These are phyloP conservation scores for Mechanitis messenoides DNA, from an alignment of 2,888 invertebrate genomes.

Conservation along the genomic window DNA sequence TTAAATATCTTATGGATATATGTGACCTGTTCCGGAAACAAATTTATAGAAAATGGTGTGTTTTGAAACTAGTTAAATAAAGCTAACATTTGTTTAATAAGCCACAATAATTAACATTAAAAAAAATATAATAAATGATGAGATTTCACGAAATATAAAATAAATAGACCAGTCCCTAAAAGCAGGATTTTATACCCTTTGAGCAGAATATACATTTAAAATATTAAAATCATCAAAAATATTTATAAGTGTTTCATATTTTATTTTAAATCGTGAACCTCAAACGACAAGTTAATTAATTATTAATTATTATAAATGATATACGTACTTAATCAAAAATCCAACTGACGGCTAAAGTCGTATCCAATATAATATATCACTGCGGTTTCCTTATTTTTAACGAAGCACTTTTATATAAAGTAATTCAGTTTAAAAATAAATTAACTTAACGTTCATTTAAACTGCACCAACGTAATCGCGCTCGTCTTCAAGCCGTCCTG, in stretches of 20 bases:
- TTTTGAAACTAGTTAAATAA: no score
- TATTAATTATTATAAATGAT: constrained; percentile 14
- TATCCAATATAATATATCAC: constrained; percentile 48
- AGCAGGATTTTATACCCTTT: no score
- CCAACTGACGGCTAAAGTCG: constrained; percentile 41
- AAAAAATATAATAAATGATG: no score
- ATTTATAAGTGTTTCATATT: no score
- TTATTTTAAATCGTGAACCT: no score
- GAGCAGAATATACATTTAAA: no score
- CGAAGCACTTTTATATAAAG: constrained; percentile 52
- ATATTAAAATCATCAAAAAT: no score
- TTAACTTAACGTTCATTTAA: constrained; percentile 18
- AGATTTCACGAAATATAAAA: no score
- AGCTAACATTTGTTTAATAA: no score
- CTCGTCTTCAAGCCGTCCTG: constrained; percentile 54
- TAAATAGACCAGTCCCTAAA: no score
- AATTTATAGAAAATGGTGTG: no score
- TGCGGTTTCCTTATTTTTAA: constrained; percentile 49
- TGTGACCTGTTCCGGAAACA: constrained; percentile 20
- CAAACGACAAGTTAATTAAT: background rate
- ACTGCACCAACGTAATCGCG: constrained; percentile 46
- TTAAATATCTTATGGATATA: constrained; percentile 22
- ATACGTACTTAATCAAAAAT: constrained; percentile 66
- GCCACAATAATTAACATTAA: no score
- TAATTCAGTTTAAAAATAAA: constrained; percentile 28